These are phyloP conservation scores for Acyrthosiphon pisum DNA, from an alignment of 1,140 invertebrate species.

Conservation along the genomic window DNA sequence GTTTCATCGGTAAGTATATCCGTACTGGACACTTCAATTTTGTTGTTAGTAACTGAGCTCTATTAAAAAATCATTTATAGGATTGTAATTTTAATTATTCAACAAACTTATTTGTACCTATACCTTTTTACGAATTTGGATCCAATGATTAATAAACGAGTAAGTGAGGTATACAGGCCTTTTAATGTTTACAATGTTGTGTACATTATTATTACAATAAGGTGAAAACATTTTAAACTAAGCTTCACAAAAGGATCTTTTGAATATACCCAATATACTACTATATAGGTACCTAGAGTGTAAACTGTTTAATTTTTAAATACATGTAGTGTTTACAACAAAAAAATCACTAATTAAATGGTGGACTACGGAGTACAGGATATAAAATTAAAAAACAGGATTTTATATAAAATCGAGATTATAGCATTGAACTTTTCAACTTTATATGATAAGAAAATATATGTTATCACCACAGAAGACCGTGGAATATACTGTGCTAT, in stretches of 20 bases:
- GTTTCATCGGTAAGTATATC: constrained; percentile 59
- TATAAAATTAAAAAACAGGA: too few relatives aligned
- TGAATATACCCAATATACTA: too few relatives aligned
- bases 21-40: not conserved
- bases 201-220: not conserved
- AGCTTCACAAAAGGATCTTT: not conserved
- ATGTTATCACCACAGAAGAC: too few relatives aligned
- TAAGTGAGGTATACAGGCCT: not conserved
- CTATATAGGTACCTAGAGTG: too few relatives aligned
- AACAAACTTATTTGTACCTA: not conserved
- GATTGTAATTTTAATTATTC: not conserved
- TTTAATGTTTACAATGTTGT: constrained; percentile 54
- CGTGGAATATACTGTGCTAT: too few relatives aligned
- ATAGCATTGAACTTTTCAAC: too few relatives aligned
- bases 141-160: constrained; percentile 8
- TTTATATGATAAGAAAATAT: too few relatives aligned
- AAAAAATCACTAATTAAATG: too few relatives aligned
- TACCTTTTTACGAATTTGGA: constrained; percentile 45
- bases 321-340: too few relatives aligned
- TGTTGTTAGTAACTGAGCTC: constrained; percentile 15
- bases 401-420: too few relatives aligned
- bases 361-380: too few relatives aligned
- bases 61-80: not conserved
- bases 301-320: too few relatives aligned
- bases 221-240: not conserved